Base-by-base conservation (phyloP, 2,888 invertebrate species). In the Rhagonycha lutea region DNA sequence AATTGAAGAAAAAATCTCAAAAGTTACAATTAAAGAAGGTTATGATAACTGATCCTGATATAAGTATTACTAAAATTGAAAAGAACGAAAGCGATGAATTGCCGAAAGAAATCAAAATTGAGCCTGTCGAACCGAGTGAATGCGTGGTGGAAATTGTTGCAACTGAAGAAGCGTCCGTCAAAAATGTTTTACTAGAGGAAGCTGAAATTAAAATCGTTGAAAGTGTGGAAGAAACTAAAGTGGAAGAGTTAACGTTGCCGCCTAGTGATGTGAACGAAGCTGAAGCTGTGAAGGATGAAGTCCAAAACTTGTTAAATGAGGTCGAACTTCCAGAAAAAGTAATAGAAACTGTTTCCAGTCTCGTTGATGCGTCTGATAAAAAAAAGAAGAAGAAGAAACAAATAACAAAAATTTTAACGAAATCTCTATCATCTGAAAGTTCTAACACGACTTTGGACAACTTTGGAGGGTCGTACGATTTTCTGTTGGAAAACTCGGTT, bases 1-100 rank as follows among this genome's bases (percentile, higher is more conserved):
- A 67, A 61, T 47, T n/a, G 23, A 73, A 69, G 61, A 63, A 29
- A 74, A 70, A 61, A 60, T 14, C 69, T 23, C 11, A 79, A 78
- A 3, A 79, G 79, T 26, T 83, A 84, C 24, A 79, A 11, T 78
- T 80, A 14, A 85, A 84, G 76, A 81, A 84, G 69, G 84, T 87
- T 0, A 85, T 87, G 23, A 85, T 87, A 68, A 86, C 83, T 10
- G 87, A 87, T 77, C 73, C 84, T n/a, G 84, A 85, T 78, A 47
- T 47, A 47, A 47, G 47, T 47, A 47, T 47, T 65, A n/a, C 14
- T 14, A 65, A 65, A 24, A 14, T 26, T n/a, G 63, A 65, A 65
- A 62, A 62, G 11, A 26, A 7, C 47, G 47, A 47, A 47, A 47
- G 47, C n/a, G 7, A n/a, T 24, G 18, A 65, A n/a, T n/a, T n/a